Conservation (phyloP, 2,888 invertebrate species). For the Eupithecia centaureata region DNA sequence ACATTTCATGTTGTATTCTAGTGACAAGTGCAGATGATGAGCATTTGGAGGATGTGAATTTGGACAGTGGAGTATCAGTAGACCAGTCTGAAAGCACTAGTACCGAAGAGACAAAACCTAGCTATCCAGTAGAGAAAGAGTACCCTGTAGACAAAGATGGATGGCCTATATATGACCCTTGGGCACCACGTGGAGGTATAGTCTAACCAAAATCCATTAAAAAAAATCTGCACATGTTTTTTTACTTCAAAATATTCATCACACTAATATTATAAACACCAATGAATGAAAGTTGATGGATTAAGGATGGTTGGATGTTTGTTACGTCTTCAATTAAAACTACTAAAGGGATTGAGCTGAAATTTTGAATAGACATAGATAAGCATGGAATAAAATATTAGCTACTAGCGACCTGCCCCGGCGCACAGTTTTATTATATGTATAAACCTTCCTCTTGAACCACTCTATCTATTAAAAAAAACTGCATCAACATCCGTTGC, state of each 20-base stretch:
- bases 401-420: no score
- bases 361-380: no score
- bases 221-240: neutral
- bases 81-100: constrained; percentile 79
- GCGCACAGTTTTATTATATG: no score
- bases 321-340: no score
- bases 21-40: constrained; percentile 60
- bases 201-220: neutral
- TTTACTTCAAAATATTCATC: neutral
- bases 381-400: no score
- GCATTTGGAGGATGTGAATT: constrained; percentile 48
- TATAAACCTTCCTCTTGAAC: no score
- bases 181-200: neutral
- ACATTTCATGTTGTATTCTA: constrained; percentile 5
- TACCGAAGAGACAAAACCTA: constrained; percentile 64
- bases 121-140: constrained; percentile 6
- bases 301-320: no score
- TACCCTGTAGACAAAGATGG: neutral
- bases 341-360: no score
- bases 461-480: no score
- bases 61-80: constrained; percentile 75
- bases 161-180: neutral
- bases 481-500: no score
- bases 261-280: no score
- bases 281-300: no score